Evolutionary conservation across 2,888 invertebrate genomes (phyloP).

Genomic region (Andrena chrysosceles): DNA sequence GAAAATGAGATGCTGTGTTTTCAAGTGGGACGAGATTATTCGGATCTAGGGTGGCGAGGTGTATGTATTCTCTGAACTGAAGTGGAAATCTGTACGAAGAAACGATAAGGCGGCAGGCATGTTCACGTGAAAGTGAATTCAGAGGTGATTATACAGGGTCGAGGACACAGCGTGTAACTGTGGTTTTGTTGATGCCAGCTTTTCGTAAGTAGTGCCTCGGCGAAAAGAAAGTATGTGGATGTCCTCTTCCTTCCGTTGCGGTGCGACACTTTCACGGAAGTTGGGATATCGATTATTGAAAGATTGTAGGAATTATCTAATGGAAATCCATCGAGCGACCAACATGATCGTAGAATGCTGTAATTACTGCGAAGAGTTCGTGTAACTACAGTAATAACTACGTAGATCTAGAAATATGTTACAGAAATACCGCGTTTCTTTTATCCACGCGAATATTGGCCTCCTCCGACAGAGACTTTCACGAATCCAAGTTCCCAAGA

Average conservation of each 20-base stretch:
- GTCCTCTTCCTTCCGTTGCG: slow-evolving; percentile 27
- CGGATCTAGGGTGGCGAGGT: background rate
- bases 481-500: background rate
- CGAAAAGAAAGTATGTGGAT: slow-evolving; percentile 40
- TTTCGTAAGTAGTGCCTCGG: background rate
- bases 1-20: slow-evolving; percentile 8
- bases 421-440: background rate
- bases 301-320: background rate
- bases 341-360: background rate
- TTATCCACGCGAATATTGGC: background rate
- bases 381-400: background rate
- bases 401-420: background rate
- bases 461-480: slow-evolving; percentile 22
- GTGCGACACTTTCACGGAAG: slow-evolving; percentile 47
- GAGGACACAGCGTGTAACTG: background rate
- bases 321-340: background rate
- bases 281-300: slow-evolving; percentile 28
- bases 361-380: background rate
- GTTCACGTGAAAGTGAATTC: slow-evolving; percentile 22
- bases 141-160: background rate
- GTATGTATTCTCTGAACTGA: background rate
- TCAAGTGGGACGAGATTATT: background rate
- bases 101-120: too few species aligned
- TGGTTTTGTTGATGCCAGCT: slow-evolving; percentile 32
- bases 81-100: background rate